phyloP scores from a whole-genome alignment of 2,888 invertebrate genomes.

The Amphipoea oculea region DNA sequence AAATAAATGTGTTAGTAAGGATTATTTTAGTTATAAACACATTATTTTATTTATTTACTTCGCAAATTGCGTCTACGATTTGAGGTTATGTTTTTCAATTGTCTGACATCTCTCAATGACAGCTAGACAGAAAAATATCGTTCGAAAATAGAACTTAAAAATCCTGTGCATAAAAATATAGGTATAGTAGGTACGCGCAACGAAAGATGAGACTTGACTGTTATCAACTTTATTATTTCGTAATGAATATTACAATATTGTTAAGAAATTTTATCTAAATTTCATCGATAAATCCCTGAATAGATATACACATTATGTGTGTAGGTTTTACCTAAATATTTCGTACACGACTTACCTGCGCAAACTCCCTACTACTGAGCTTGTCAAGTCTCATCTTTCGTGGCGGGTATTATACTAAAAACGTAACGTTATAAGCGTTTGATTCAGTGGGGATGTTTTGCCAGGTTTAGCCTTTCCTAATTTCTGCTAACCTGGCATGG shows the following conservation, averaged over 20 bases:
- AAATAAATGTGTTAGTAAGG: neutral
- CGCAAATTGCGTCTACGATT: neutral
- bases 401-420: no score
- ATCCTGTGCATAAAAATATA: neutral
- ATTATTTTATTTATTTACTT: slow-evolving; percentile 34
- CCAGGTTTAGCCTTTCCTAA: neutral
- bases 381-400: no score
- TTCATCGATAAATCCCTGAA: no score
- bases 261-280: no score
- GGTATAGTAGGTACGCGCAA: no score
- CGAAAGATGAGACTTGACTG: no score
- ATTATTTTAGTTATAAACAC: slow-evolving; percentile 31
- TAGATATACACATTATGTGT: no score
- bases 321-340: no score
- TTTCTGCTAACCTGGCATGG: neutral
- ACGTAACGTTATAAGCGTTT: neutral
- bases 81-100: slow-evolving; percentile 64
- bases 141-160: neutral
- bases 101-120: neutral
- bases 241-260: no score
- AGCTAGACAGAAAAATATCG: neutral
- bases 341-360: no score
- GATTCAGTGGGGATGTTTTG: neutral
- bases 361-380: no score
- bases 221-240: no score